Evolutionary conservation across 2,797 vertebrate genomes (phyloP).

Genomic region (Mus caroli): DNA sequence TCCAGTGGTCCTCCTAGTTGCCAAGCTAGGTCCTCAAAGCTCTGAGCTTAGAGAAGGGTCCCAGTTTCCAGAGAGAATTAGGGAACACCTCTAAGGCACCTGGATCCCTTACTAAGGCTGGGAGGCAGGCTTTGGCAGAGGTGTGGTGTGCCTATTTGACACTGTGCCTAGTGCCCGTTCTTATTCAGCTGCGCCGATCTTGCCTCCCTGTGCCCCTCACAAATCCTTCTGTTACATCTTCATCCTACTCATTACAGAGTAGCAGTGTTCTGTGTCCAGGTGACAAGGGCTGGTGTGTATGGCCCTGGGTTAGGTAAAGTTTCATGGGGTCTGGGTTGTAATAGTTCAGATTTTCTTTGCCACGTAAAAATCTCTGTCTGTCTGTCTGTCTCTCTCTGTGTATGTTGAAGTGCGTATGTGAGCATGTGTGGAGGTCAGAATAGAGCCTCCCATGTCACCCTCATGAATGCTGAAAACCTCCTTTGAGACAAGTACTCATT

Average conservation of each 20-base stretch:
- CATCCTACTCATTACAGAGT: neutral
- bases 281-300: neutral
- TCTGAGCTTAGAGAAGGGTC: neutral
- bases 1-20: neutral
- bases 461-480: too few relatives aligned
- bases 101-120: neutral
- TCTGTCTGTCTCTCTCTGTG: neutral
- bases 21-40: neutral
- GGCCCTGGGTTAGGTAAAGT: neutral
- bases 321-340: neutral
- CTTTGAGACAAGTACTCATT: neutral
- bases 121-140: neutral
- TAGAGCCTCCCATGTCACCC: neutral
- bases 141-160: neutral
- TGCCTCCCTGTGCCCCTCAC: neutral
- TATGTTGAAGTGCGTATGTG: neutral
- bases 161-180: neutral
- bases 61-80: conserved; percentile 8
- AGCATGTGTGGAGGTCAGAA: neutral
- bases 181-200: neutral
- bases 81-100: neutral
- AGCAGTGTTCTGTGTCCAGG: neutral
- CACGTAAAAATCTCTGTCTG: neutral
- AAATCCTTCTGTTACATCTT: neutral
- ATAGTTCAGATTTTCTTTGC: neutral